A percentile compares a stretch with the other conserved stretches of the same genome.
These are phyloP conservation scores for Setophaga coronata DNA, from an alignment of 2,113 vertebrate species.

Conservation along the genomic window DNA sequence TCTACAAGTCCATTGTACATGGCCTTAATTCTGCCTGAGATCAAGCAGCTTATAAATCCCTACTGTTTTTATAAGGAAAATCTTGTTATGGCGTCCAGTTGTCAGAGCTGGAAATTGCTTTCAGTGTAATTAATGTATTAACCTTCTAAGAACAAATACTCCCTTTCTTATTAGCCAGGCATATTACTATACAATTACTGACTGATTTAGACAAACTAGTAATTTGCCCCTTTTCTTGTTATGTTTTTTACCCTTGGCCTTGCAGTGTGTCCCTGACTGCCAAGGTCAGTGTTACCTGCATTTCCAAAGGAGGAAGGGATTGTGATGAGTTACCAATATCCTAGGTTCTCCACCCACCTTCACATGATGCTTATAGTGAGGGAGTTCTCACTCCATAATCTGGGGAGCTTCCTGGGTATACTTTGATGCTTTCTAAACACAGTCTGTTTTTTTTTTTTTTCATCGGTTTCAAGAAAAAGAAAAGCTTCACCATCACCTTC, in stretches of 20 bases:
- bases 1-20: not conserved
- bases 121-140: not conserved
- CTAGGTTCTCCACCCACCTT: not conserved
- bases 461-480: not conserved
- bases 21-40: not conserved
- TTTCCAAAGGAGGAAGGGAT: not conserved
- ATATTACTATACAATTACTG: rapidly evolving
- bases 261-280: not conserved
- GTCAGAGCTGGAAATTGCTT: not conserved
- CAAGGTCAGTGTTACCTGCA: not conserved
- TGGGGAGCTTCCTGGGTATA: not conserved
- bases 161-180: not conserved
- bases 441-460: not conserved
- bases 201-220: not conserved
- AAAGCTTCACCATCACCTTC: not conserved
- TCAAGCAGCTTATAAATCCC: constrained; percentile 28
- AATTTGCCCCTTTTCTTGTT: not conserved
- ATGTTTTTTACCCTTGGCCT: not conserved
- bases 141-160: not conserved
- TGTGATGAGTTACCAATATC: not conserved
- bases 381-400: not conserved
- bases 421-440: not conserved
- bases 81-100: not conserved
- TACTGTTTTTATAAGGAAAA: not conserved
- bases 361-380: not conserved